These are phyloP conservation scores for Notocelia uddmanniana DNA, from an alignment of 2,888 invertebrate species.

Conservation along the genomic window DNA sequence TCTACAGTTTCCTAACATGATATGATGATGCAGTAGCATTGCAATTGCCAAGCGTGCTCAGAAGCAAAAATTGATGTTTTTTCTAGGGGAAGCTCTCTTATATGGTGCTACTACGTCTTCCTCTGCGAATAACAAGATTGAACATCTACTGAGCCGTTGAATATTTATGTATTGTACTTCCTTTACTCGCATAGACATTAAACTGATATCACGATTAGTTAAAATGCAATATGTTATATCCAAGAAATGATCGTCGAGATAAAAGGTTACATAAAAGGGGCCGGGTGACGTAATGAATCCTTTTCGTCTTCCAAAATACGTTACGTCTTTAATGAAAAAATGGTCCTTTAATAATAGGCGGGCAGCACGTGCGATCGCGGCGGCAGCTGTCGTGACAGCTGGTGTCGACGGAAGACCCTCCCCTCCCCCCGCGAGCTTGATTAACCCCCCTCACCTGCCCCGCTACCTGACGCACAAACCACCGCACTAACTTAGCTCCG, in stretches of 20 bases:
- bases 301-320: conserved; percentile 65
- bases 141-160: background rate
- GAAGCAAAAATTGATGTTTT: background rate
- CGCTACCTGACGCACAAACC: conserved; percentile 63
- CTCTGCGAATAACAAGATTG: background rate
- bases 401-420: conserved; percentile 72
- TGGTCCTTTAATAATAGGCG: conserved; percentile 77
- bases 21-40: background rate
- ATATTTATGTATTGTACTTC: background rate
- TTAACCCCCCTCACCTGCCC: conserved; percentile 65
- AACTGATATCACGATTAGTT: conserved; percentile 9
- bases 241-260: conserved; percentile 13
- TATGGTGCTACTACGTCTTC: background rate
- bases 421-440: conserved; percentile 54
- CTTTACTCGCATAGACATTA: background rate
- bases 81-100: background rate
- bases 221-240: conserved; percentile 2
- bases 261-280: conserved; percentile 15
- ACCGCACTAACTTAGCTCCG: conserved; percentile 52
- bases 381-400: conserved; percentile 83
- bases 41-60: background rate
- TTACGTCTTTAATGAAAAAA: conserved; percentile 65
- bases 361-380: conserved; percentile 76
- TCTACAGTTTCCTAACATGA: background rate
- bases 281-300: conserved; percentile 49